Evolutionary conservation across 2,888 invertebrate species (phyloP).

Genomic region (Alsophila aescularia): DNA sequence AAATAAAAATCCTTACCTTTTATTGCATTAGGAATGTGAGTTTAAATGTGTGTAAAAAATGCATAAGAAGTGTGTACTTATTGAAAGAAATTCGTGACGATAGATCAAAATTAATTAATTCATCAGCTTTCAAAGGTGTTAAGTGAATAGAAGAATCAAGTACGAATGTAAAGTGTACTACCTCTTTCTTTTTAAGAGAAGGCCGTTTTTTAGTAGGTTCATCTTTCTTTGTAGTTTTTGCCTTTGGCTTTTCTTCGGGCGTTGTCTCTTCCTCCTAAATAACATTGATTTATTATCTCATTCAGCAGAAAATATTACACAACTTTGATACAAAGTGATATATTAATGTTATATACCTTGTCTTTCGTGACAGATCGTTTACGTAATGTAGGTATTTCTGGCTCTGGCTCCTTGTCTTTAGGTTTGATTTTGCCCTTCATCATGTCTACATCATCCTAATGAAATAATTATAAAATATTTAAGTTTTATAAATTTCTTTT

Average conservation of each 20-base stretch:
- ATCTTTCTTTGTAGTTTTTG: slow-evolving; percentile 70
- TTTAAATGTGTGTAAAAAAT: slow-evolving; percentile 18
- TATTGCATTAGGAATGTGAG: slow-evolving; percentile 11
- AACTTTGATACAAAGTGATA: neutral
- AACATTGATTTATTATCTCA: slow-evolving; percentile 5
- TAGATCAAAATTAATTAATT: slow-evolving; percentile 40
- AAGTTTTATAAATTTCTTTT: neutral
- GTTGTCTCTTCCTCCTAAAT: slow-evolving; percentile 75
- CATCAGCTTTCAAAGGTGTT: slow-evolving; percentile 44
- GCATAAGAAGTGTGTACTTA: slow-evolving; percentile 21
- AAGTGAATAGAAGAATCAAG: slow-evolving; percentile 29
- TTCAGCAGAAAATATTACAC: neutral
- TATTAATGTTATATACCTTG: slow-evolving; percentile 58
- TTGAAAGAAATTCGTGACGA: slow-evolving; percentile 11
- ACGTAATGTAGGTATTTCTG: slow-evolving; percentile 70
- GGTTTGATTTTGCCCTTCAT: slow-evolving; percentile 79
- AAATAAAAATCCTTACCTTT: slow-evolving; percentile 17
- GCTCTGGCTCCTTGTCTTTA: slow-evolving; percentile 73
- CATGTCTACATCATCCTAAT: slow-evolving; percentile 74
- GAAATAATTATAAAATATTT: neutral
- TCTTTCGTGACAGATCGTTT: slow-evolving; percentile 75
- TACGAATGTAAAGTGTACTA: slow-evolving; percentile 59
- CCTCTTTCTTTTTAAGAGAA: slow-evolving; percentile 79
- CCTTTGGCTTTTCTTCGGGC: slow-evolving; percentile 76
- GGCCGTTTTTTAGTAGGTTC: slow-evolving; percentile 74